Evolutionary conservation across 2,888 invertebrate species (phyloP).

Genomic region (Alviniconcha strummeri): DNA sequence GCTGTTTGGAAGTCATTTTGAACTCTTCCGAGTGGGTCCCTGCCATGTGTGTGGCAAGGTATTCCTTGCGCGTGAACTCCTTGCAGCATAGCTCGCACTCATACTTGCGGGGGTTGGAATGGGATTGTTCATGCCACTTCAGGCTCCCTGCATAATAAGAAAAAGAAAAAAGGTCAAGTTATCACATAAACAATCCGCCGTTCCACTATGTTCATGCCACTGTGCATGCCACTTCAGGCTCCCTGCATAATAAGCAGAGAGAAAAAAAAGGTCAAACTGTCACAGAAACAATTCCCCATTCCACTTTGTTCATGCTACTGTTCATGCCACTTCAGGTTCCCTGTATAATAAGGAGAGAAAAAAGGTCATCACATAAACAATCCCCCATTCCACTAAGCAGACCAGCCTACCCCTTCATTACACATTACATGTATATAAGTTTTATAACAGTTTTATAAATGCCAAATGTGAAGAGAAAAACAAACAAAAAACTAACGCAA

Average conservation of each 20-base stretch:
- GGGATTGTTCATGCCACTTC: conserved; percentile 57
- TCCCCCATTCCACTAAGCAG: too few relatives aligned
- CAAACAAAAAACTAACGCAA: too few relatives aligned
- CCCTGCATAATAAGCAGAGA: conserved; percentile 44
- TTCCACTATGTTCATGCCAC: conserved; percentile 41
- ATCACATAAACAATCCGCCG: too few relatives aligned
- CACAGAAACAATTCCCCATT: too few relatives aligned
- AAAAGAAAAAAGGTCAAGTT: too few relatives aligned
- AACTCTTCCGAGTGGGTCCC: not conserved
- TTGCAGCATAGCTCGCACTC: conserved; percentile 55
- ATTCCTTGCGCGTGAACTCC: conserved; percentile 56
- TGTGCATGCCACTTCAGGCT: conserved; percentile 58
- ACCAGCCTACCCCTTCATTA: too few relatives aligned
- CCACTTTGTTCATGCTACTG: conserved; percentile 45
- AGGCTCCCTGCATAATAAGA: conserved; percentile 51
- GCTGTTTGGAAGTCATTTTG: not conserved
- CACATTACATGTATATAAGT: too few relatives aligned
- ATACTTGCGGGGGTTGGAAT: conserved; percentile 55
- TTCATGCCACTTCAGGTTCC: conserved; percentile 58
- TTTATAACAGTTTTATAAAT: too few relatives aligned
- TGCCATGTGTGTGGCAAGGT: conserved; percentile 53
- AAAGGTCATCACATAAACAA: too few relatives aligned
- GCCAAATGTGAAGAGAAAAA: too few relatives aligned
- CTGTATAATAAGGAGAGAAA: conserved; percentile 38
- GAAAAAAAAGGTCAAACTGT: too few relatives aligned